Evolutionary conservation across 2,113 vertebrate genomes (phyloP).

Genomic region (Trichechus manatus): DNA sequence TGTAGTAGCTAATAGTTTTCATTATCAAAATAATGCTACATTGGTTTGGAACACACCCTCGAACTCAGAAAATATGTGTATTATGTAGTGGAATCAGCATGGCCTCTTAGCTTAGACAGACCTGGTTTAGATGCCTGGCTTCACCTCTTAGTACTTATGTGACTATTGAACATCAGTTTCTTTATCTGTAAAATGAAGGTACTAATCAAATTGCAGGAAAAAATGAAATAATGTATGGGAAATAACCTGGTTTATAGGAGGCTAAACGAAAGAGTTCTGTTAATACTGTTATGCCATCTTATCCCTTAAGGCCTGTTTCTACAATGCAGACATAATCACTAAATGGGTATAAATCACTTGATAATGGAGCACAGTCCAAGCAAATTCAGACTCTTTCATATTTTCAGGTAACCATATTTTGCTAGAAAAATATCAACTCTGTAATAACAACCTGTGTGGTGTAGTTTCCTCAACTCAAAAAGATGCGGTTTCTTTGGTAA

Average conservation of each 20-base stretch:
- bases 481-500: neutral
- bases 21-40: neutral
- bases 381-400: neutral
- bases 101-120: neutral
- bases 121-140: neutral
- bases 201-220: neutral
- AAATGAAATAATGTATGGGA: neutral
- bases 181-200: neutral
- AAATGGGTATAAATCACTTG: neutral
- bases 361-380: neutral
- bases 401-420: neutral
- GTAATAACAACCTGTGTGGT: neutral
- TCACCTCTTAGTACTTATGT: neutral
- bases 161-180: neutral
- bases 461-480: neutral
- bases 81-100: neutral
- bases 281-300: neutral
- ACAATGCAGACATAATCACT: neutral
- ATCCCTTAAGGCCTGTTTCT: neutral
- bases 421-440: neutral
- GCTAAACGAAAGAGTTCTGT: neutral
- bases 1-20: neutral
- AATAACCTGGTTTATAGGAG: neutral
- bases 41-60: neutral
- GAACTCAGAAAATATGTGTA: neutral